Evolutionary conservation across 2,113 vertebrate species (phyloP).

Genomic region (Corydoras sp.): DNA sequence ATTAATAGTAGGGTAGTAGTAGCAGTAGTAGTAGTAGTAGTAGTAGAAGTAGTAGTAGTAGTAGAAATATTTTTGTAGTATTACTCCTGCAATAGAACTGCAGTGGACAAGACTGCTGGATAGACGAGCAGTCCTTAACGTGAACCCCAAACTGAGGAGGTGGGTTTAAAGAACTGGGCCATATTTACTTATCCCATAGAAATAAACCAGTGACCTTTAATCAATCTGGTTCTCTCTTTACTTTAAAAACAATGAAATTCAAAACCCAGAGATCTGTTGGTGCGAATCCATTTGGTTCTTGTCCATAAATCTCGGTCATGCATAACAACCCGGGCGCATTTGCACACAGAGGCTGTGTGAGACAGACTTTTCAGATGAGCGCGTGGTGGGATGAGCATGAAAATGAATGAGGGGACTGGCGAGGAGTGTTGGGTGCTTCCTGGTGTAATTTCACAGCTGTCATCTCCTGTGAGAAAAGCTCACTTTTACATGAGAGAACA

Average conservation of each 20-base stretch:
- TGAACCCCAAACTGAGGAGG: too few species aligned
- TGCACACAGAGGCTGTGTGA: slow-evolving; percentile 6
- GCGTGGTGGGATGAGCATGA: slow-evolving; percentile 30
- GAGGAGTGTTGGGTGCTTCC: slow-evolving; percentile 60
- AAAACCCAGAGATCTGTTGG: slow-evolving; percentile 16
- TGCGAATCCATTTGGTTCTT: slow-evolving; percentile 31
- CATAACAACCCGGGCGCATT: slow-evolving; percentile 15
- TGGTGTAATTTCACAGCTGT: slow-evolving; percentile 72
- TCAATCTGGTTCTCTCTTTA: too few species aligned
- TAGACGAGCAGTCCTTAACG: too few species aligned
- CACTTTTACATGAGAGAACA: slow-evolving; percentile 65
- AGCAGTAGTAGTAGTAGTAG: too few species aligned
- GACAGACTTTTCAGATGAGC: slow-evolving; percentile 15
- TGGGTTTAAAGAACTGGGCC: too few species aligned
- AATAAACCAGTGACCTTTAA: too few species aligned
- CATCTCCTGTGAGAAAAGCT: slow-evolving; percentile 66
- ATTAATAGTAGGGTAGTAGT: too few species aligned
- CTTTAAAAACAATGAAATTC: slow-evolving; percentile 13
- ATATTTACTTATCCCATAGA: too few species aligned
- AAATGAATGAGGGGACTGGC: slow-evolving; percentile 68
- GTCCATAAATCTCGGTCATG: slow-evolving; percentile 7
- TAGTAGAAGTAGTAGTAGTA: too few species aligned
- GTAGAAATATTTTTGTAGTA: too few species aligned
- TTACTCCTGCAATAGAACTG: too few species aligned
- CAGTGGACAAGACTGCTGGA: too few species aligned